These are phyloP conservation scores for Isurus oxyrinchus DNA, from an alignment of 2,113 vertebrate species.

Conservation along the genomic window DNA sequence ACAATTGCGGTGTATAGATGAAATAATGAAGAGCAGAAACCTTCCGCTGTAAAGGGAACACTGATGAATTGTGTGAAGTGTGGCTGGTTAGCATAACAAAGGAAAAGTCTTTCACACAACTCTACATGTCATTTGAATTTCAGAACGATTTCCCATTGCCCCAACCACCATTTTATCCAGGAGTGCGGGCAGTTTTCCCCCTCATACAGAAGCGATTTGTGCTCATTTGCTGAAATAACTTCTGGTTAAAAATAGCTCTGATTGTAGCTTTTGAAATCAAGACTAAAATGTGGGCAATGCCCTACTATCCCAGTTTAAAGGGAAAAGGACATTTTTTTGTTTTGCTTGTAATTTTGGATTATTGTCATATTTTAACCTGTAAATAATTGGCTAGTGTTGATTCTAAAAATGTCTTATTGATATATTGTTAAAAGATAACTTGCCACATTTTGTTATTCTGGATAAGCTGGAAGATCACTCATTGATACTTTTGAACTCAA, in stretches of 20 bases:
- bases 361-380: background rate
- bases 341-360: background rate
- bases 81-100: background rate
- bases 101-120: background rate
- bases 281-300: background rate
- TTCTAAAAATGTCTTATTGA: background rate
- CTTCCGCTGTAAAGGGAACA: background rate
- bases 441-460: background rate
- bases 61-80: background rate
- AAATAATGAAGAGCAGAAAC: background rate
- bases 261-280: background rate
- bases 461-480: background rate
- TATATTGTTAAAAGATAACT: background rate
- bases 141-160: background rate
- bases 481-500: background rate
- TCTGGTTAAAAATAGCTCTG: background rate
- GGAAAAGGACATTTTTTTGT: background rate
- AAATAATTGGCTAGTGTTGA: background rate
- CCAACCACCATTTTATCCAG: background rate
- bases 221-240: background rate
- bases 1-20: background rate
- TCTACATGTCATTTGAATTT: background rate
- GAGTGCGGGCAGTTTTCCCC: background rate
- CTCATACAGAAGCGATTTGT: background rate
- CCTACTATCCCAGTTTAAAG: background rate